Percentiles rank a stretch among this genome's conserved stretches.
Evolutionary conservation across 2,113 vertebrate genomes (phyloP).

Genomic region (Megaleporinus macrocephalus): DNA sequence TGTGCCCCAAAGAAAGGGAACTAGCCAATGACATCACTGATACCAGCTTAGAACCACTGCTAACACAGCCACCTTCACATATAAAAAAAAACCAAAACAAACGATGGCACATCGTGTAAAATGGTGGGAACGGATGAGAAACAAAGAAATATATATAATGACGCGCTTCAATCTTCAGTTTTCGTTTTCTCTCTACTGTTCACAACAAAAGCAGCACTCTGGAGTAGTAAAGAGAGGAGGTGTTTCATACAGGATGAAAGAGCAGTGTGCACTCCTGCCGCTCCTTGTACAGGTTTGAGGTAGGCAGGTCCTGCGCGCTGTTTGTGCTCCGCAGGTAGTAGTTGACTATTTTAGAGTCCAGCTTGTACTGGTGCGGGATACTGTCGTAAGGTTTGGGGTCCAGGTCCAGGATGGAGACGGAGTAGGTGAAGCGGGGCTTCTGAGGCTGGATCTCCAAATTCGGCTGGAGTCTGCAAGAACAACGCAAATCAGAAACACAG

Average conservation of each 20-base stretch:
- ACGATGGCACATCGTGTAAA: conserved; percentile 20
- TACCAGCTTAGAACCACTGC: not conserved
- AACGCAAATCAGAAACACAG: not conserved
- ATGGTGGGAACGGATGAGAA: conserved; percentile 9
- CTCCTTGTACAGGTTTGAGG: conserved; percentile 78
- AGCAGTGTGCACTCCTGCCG: conserved; percentile 91
- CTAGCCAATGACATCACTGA: not conserved
- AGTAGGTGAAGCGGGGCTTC: conserved; percentile 84
- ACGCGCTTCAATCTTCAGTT: conserved; percentile 24
- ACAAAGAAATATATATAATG: not conserved
- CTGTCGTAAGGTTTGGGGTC: conserved; percentile 94
- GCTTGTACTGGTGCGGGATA: conserved; percentile 88
- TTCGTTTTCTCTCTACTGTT: conserved; percentile 24
- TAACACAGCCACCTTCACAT: conserved; percentile 25
- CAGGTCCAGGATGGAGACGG: conserved; percentile 91
- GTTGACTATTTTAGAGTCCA: conserved; percentile 91
- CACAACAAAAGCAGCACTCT: conserved; percentile 43
- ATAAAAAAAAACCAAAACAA: not conserved
- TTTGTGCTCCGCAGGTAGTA: conserved; percentile 85
- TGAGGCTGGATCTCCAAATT: conserved; percentile 78
- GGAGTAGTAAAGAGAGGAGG: not conserved
- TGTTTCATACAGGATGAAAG: conserved; percentile 87
- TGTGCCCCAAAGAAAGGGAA: not conserved
- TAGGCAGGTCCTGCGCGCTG: conserved; percentile 74
- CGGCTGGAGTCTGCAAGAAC: conserved; percentile 73